These are phyloP conservation scores for Actinernus sp. DNA, from an alignment of 92 coral and sea anemone species.

Conservation along the genomic window DNA sequence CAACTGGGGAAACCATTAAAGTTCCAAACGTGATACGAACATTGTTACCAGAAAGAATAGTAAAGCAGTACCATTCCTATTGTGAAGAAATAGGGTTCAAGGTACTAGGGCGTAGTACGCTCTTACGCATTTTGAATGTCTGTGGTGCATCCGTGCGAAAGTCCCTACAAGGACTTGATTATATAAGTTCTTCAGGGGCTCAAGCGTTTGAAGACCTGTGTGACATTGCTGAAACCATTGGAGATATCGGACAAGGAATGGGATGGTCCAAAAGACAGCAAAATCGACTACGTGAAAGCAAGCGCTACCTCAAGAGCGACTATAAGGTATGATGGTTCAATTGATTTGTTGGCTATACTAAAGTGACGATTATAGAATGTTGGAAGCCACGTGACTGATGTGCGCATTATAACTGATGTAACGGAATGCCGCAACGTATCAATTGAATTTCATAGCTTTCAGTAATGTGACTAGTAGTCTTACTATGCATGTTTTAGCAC, in stretches of 20 bases:
- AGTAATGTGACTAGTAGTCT: too few relatives aligned
- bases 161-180: slow-evolving; percentile 37
- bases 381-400: too few relatives aligned
- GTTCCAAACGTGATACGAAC: slow-evolving; percentile 25
- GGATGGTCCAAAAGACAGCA: not conserved
- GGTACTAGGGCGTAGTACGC: slow-evolving; percentile 13
- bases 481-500: too few relatives aligned
- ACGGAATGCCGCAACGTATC: too few relatives aligned
- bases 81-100: slow-evolving; percentile 20
- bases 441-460: too few relatives aligned
- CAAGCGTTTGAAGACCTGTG: slow-evolving; percentile 24
- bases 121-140: slow-evolving; percentile 16
- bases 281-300: slow-evolving; percentile 13
- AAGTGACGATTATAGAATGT: too few relatives aligned
- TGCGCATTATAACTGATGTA: too few relatives aligned
- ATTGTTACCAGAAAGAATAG: slow-evolving; percentile 24
- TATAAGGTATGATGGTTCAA: slow-evolving; percentile 7
- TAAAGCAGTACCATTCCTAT: slow-evolving; percentile 17
- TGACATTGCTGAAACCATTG: not conserved
- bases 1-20: slow-evolving; percentile 22
- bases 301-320: slow-evolving; percentile 19
- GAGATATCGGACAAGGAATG: slow-evolving; percentile 3
- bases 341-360: not conserved
- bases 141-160: slow-evolving; percentile 32
- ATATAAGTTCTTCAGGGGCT: slow-evolving; percentile 18